Percentiles rank a stretch among this genome's conserved stretches.
These are phyloP conservation scores for Chrysemys picta DNA, from an alignment of 2,113 vertebrate species.

Conservation along the genomic window DNA sequence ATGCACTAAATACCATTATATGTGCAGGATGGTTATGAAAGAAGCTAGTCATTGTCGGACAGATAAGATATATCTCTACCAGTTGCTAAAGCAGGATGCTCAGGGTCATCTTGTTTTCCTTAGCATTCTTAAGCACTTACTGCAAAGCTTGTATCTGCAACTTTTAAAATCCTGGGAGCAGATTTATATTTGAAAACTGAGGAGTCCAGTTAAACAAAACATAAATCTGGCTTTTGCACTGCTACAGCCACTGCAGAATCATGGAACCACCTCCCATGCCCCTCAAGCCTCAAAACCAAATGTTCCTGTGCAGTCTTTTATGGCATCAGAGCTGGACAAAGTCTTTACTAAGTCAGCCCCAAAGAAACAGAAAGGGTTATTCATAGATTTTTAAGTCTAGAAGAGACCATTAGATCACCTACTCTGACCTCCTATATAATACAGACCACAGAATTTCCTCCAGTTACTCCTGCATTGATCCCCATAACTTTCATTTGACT, in stretches of 20 bases:
- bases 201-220: not conserved
- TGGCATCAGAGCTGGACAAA: not conserved
- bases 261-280: not conserved
- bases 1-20: not conserved
- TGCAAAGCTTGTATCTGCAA: not conserved
- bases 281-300: not conserved
- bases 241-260: not conserved
- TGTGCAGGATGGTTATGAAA: not conserved
- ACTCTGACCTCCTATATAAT: not conserved
- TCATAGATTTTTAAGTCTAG: not conserved
- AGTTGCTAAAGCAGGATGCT: not conserved
- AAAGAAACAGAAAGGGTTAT: not conserved
- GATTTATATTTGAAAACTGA: not conserved
- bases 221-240: not conserved
- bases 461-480: not conserved
- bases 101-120: not conserved
- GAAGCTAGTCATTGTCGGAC: not conserved
- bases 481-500: accelerated
- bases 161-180: not conserved
- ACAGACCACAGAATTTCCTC: accelerated
- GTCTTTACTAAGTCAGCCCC: not conserved
- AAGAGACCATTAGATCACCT: not conserved
- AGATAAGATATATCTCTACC: not conserved
- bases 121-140: not conserved
- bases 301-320: not conserved